Base-by-base conservation (phyloP, 2,113 vertebrate species). In the Aldabrachelys gigantea region DNA sequence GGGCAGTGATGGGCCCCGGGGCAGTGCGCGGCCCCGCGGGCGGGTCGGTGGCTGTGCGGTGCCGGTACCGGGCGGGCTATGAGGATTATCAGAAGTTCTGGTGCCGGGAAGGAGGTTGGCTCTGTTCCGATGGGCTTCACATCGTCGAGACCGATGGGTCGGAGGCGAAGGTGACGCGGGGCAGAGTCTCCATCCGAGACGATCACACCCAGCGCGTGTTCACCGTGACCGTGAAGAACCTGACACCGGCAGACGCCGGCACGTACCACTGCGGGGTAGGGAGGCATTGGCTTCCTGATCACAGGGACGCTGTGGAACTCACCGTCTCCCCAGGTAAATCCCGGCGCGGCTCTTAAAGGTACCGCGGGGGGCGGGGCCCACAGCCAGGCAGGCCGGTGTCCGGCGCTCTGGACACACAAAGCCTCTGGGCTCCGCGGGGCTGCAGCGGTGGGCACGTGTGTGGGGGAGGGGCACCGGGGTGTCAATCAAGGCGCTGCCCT, bases 91-190 rank as follows among this genome's bases (percentile, higher is more conserved):
- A 6, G 0, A 95, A 94, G 8, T 93, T 12, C 76, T 93, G 93
- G 90, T 93, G 95, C 81, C 3, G 0, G 6, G 25, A 1, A 2
- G 25, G 1, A 1, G 0, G 0, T 52, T 1, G 0, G 0, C 29
- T 1, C 22, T 96, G 87, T 25, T 1, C 0, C 5, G 0, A 11
- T 1, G 0, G 0, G n/a, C n/a, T n/a, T 17, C 1, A 31, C 29
- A 2, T 91, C 7, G 0, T 92, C 17, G 1, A 13, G 44, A 91
- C 91, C 12, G 47, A 44, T 1, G 19, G 44, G 22, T 3, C 0
- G 2, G 0, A 57, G 1, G 7, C 38, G 0, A 0, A 0, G 21
- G 84, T 19, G 47, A 3, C 0, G 10, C 0, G 0, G 10, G 81
- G 0, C 21, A 56, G 56, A 4, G 14, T 89, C 86, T 88, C 80